phyloP scores from a whole-genome alignment of 1,140 invertebrate genomes.

The Aethina tumida region DNA sequence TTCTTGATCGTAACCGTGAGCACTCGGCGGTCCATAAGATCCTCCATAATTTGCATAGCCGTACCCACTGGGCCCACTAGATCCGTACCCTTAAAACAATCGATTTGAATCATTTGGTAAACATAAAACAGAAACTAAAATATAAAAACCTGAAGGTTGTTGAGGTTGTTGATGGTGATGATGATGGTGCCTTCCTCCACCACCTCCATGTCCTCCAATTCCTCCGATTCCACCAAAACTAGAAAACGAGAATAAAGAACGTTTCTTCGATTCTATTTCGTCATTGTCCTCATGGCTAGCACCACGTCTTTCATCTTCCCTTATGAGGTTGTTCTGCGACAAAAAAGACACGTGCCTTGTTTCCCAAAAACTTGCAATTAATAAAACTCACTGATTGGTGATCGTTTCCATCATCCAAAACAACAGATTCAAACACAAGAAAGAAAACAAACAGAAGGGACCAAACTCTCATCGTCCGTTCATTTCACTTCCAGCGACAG shows the following conservation, averaged over 20 bases:
- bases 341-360: no score
- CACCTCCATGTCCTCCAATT: constrained; percentile 7
- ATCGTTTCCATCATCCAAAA: neutral
- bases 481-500: neutral
- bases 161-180: neutral
- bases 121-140: neutral
- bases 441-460: neutral
- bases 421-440: neutral
- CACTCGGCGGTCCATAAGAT: neutral
- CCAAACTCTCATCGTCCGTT: neutral
- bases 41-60: constrained; percentile 2
- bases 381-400: neutral
- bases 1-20: constrained; percentile 1
- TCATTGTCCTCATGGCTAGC: no score
- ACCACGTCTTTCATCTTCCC: no score
- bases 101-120: neutral
- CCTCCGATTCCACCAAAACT: no score
- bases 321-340: no score
- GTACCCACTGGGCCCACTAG: constrained; percentile 5
- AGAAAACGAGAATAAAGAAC: no score
- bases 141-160: neutral
- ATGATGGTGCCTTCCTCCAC: constrained; percentile 5
- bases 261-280: no score
- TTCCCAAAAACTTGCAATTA: constrained; percentile 8
- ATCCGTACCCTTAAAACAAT: neutral